Base-by-base conservation (phyloP, 2,797 vertebrate genomes). In the Lutjanus campechanus region DNA sequence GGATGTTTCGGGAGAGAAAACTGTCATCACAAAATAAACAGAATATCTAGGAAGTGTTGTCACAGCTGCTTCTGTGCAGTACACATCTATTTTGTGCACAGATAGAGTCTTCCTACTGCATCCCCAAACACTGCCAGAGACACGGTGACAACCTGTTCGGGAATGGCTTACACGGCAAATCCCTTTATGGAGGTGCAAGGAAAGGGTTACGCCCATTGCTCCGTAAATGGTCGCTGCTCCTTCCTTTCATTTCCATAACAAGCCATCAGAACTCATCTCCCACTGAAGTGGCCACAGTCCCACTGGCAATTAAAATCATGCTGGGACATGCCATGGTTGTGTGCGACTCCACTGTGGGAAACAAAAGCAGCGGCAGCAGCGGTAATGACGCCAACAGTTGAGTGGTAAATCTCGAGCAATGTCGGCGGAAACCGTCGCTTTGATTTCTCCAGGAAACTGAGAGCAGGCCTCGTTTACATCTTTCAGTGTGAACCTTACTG, bases 251-350 rank as follows among this genome's bases (percentile, higher is more conserved):
- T 95, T 95, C 93, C 90, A 94, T 94, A 95, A 95, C 92, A 94
- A 95, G 94, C 90, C 91, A 92, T 94, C 91, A 93, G 88, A 94
- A 91, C 93, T 93, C 90, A 91, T 94, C 94, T 90, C 91, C 88
- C 77, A 90, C 85, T 85, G 91, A 93, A 94, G 94, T 93, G 93
- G 91, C 92, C 93, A 73, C 85, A 86, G 93, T 94, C 94, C 94
- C 94, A 91, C 84, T 90, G 92, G 94, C 94, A 96, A 96, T 96
- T 96, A 95, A 95, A 96, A 94, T 93, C 94, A 91, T 94, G 95
- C 94, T 92, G 88, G 91, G 95, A 95, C 94, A 95, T 79, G 95
- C 90, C 83, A 90, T 81, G 87, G 88, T 91, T 85, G 88, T 91
- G 90, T 86, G 91, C 67, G 85, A 91, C 91, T 92, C 85, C 88